phyloP scores from a whole-genome alignment of 1,140 invertebrate species.

The Chlorops oryzae region DNA sequence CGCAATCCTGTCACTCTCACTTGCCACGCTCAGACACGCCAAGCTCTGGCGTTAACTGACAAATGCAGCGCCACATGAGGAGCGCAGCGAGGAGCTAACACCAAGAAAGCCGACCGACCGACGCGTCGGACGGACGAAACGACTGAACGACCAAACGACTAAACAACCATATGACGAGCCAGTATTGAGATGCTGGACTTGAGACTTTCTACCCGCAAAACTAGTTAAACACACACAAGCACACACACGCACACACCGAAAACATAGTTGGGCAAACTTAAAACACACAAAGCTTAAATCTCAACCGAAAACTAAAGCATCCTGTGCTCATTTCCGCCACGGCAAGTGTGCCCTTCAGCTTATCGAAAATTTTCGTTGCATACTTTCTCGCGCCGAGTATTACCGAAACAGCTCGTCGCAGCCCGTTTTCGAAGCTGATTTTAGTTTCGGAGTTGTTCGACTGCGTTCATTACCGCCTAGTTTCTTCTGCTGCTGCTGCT shows the following conservation, averaged over 20 bases:
- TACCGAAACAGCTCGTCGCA: no score
- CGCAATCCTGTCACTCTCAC: constrained; percentile 15
- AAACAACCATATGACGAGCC: no score
- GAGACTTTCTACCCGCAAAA: constrained; percentile 13
- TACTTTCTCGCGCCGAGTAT: not conserved
- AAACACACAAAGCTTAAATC: not conserved
- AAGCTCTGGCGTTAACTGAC: constrained; percentile 1
- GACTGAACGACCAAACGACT: no score
- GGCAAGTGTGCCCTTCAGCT: not conserved
- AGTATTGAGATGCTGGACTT: no score
- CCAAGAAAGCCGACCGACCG: constrained; percentile 10
- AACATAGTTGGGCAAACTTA: no score
- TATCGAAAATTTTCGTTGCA: not conserved
- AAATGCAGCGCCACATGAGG: not conserved
- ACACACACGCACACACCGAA: not conserved
- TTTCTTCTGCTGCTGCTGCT: no score
- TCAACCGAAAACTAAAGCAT: constrained; percentile 43
- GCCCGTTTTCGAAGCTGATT: no score
- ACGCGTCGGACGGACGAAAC: no score
- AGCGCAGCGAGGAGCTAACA: constrained; percentile 15
- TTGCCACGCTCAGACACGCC: constrained; percentile 4
- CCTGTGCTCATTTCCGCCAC: constrained; percentile 40
- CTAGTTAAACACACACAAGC: constrained; percentile 8
- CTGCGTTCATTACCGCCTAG: no score
- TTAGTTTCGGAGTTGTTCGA: no score